Conservation (phyloP, 2,113 vertebrate species). For the Zeus faber region DNA sequence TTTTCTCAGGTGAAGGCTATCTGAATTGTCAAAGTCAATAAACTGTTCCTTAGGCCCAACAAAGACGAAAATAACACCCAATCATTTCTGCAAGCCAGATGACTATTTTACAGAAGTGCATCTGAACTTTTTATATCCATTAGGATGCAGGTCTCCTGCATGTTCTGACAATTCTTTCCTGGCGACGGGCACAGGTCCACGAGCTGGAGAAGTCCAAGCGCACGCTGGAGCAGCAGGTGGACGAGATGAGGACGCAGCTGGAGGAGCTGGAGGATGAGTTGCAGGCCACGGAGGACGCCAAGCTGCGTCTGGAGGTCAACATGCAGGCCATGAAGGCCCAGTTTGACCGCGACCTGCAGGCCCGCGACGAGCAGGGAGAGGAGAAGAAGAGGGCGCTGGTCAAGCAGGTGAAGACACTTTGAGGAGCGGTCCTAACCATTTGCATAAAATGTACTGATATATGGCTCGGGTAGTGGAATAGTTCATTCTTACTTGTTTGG, state of each 20-base stretch:
- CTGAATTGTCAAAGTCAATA: no score
- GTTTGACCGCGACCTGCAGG: slow-evolving; percentile 92
- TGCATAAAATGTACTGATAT: no score
- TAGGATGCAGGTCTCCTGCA: background rate
- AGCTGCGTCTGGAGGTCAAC: slow-evolving; percentile 95
- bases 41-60: no score
- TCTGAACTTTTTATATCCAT: background rate
- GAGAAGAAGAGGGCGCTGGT: slow-evolving; percentile 93
- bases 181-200: slow-evolving; percentile 94
- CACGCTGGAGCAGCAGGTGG: slow-evolving; percentile 91
- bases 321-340: slow-evolving; percentile 97
- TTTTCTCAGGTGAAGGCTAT: no score
- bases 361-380: slow-evolving; percentile 94
- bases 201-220: slow-evolving; percentile 97
- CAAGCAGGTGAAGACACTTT: slow-evolving; percentile 93
- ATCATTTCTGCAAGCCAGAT: no score
- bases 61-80: no score
- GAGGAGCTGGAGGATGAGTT: slow-evolving; percentile 97
- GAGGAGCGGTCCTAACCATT: no score
- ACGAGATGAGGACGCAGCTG: slow-evolving; percentile 97
- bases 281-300: slow-evolving; percentile 95
- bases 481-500: no score
- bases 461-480: no score
- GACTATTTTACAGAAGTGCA: no score
- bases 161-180: no score